A percentile compares a stretch with the other conserved stretches of the same genome.
These are phyloP conservation scores for Aleiodes testaceus DNA, from an alignment of 2,888 invertebrate genomes.

Conservation along the genomic window DNA sequence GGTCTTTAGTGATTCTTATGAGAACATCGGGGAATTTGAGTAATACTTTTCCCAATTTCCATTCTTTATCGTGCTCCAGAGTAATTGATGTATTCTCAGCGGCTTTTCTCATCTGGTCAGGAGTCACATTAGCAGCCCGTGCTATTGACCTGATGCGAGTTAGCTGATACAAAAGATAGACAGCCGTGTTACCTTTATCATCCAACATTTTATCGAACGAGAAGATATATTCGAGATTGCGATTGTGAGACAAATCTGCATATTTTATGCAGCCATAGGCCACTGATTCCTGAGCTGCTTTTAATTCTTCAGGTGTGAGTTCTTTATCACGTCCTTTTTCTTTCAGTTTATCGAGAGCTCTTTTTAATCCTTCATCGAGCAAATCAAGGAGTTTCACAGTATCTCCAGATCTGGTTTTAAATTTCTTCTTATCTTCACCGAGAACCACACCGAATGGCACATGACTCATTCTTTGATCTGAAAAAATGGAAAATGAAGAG, in stretches of 20 bases:
- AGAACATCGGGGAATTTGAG: constrained; percentile 92
- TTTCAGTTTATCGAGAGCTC: constrained; percentile 86
- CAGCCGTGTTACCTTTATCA: constrained; percentile 98
- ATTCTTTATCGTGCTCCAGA: constrained; percentile 92
- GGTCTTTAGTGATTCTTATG: constrained; percentile 85
- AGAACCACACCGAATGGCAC: constrained; percentile 97
- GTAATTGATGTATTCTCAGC: constrained; percentile 78
- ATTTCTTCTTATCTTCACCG: constrained; percentile 99
- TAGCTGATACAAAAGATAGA: constrained; percentile 95
- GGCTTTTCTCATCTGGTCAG: constrained; percentile 78
- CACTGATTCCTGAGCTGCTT: constrained; percentile 89
- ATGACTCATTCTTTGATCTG: constrained; percentile 85
- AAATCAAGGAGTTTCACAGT: constrained; percentile 91
- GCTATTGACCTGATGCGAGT: constrained; percentile 95
- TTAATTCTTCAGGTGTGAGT: constrained; percentile 86
- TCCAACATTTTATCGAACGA: constrained; percentile 99
- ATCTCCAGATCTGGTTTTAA: constrained; percentile 98
- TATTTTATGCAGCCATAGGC: constrained; percentile 99
- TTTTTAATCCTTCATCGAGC: constrained; percentile 91
- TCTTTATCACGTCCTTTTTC: constrained; percentile 92
- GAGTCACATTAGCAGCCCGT: constrained; percentile 82
- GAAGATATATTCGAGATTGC: constrained; percentile 95
- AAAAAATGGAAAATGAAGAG: neutral
- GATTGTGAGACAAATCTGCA: constrained; percentile 95
- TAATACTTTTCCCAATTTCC: constrained; percentile 92